Percentiles rank a stretch among this genome's conserved stretches.
phyloP scores from a whole-genome alignment of 2,888 invertebrate genomes.

The Drosophila pseudotalamancana region DNA sequence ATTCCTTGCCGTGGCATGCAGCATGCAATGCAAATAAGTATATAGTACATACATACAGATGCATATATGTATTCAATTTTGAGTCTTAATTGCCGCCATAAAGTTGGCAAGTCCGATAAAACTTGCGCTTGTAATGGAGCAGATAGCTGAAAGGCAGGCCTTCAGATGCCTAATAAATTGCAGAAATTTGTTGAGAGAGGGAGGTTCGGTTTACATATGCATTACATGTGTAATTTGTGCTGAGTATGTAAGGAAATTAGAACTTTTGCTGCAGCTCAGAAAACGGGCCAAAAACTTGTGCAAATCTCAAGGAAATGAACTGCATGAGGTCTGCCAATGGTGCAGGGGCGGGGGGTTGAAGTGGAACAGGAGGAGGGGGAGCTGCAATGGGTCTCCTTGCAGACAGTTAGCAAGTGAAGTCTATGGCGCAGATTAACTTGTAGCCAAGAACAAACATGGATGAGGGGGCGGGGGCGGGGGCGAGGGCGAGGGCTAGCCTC shows the following conservation, averaged over 20 bases:
- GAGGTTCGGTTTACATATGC: slow-evolving; percentile 61
- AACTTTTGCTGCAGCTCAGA: slow-evolving; percentile 54
- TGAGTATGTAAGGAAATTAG: slow-evolving; percentile 72
- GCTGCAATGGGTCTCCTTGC: slow-evolving; percentile 1
- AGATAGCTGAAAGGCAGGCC: slow-evolving; percentile 12
- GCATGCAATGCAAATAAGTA: neutral
- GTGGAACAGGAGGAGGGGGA: neutral
- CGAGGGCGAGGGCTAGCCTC: neutral
- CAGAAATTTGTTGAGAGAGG: neutral
- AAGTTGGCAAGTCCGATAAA: slow-evolving; percentile 70
- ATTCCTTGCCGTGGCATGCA: neutral
- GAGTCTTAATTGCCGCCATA: slow-evolving; percentile 68
- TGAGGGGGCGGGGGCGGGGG: neutral
- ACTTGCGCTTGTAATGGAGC: slow-evolving; percentile 68
- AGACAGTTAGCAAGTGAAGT: slow-evolving; percentile 66
- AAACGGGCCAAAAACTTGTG: slow-evolving; percentile 35
- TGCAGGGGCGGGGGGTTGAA: too few relatives aligned
- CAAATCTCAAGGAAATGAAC: slow-evolving; percentile 56
- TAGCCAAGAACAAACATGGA: slow-evolving; percentile 61
- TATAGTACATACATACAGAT: neutral
- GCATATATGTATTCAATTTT: slow-evolving; percentile 29
- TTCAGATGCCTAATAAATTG: slow-evolving; percentile 64
- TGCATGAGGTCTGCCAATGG: too few relatives aligned
- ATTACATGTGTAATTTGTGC: slow-evolving; percentile 77
- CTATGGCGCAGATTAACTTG: slow-evolving; percentile 75